Evolutionary conservation across 2,113 vertebrate genomes (phyloP).

Genomic region (Hemichromis elongatus): DNA sequence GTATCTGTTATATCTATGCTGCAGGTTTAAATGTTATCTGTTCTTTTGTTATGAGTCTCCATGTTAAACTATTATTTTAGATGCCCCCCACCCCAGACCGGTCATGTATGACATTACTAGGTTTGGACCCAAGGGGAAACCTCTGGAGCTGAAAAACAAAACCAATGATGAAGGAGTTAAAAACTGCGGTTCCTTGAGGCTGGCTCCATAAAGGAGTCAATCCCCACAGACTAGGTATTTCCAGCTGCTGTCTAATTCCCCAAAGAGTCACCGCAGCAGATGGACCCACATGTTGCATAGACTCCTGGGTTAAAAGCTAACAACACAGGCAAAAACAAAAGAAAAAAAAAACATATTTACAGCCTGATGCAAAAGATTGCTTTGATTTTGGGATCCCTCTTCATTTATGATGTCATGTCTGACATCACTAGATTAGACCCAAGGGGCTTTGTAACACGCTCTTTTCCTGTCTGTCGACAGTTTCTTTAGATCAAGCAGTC

Average conservation of each 20-base stretch:
- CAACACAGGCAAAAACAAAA: not conserved
- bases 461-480: too few relatives aligned
- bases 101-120: not conserved
- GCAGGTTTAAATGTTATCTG: not conserved
- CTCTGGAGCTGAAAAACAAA: not conserved
- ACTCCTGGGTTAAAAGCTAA: not conserved
- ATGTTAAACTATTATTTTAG: not conserved
- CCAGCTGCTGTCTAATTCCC: not conserved
- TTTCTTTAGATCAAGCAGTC: too few relatives aligned
- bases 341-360: not conserved
- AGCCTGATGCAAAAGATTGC: not conserved
- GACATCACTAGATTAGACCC: not conserved
- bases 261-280: not conserved
- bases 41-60: not conserved
- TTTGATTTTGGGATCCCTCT: not conserved
- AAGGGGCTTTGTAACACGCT: too few relatives aligned
- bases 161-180: not conserved
- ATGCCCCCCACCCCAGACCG: not conserved
- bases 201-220: not conserved
- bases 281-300: not conserved
- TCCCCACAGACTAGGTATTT: not conserved
- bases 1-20: not conserved
- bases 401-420: not conserved
- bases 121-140: not conserved
- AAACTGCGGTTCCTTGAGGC: not conserved